phyloP scores from a whole-genome alignment of 2,888 invertebrate species.

The Sesamia inferens region DNA sequence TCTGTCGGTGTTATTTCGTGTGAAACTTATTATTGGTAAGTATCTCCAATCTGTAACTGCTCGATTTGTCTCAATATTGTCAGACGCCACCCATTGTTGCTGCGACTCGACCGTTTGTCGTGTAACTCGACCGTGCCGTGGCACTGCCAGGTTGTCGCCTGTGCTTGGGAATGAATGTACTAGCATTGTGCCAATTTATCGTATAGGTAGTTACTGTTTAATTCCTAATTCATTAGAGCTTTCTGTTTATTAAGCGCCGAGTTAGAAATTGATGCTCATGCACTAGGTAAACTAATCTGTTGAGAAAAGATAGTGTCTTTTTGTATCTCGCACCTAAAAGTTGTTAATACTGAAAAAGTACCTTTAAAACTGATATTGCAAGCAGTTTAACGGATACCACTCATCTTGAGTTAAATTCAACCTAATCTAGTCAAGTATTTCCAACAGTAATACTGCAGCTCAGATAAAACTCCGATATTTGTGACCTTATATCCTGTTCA shows the following conservation, averaged over 20 bases:
- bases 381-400: neutral
- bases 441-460: neutral
- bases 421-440: neutral
- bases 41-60: slow-evolving; percentile 57
- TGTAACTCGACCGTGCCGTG: slow-evolving; percentile 35
- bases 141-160: slow-evolving; percentile 43
- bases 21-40: slow-evolving; percentile 84
- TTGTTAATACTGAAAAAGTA: slow-evolving; percentile 1
- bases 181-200: slow-evolving; percentile 63
- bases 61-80: slow-evolving; percentile 36
- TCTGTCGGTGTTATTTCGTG: slow-evolving; percentile 71
- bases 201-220: slow-evolving; percentile 64
- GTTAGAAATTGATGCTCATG: slow-evolving; percentile 34
- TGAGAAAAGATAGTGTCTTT: neutral
- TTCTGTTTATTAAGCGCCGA: slow-evolving; percentile 50
- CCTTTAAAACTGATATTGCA: neutral
- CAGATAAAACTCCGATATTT: neutral
- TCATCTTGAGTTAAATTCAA: neutral
- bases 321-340: slow-evolving; percentile 12
- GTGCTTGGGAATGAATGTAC: slow-evolving; percentile 57
- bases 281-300: slow-evolving; percentile 18
- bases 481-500: neutral
- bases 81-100: slow-evolving; percentile 4
- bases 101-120: slow-evolving; percentile 11
- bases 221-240: slow-evolving; percentile 64